Evolutionary conservation across 1,140 invertebrate genomes (phyloP), one percentile per base, ranked within the genome.

Genomic region (Pseudomyrmex concolor): DNA sequence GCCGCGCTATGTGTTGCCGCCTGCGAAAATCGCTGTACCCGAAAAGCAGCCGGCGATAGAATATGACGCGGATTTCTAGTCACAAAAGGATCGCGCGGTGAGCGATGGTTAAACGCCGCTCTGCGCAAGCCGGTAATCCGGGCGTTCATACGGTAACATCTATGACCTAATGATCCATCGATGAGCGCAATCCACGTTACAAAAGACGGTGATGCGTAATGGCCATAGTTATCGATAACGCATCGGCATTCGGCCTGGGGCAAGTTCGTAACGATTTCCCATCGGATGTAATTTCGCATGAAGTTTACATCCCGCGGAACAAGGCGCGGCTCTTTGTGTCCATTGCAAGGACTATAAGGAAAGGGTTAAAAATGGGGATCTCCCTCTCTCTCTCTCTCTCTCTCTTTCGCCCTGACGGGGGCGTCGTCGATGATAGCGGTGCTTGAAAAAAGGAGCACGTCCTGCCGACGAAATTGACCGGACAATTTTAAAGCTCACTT

Each of bases 391-490:
- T 34, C 34, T 34, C 34, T 34, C 34, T 34, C 34, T 34, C 34
- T 43, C 54, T 15, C 50, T 19, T 8, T 9, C 19, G 17, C 9
- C 13, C 15, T 2, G 4, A 12, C 22, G 19, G 22, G 64, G 51
- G 64, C 17, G 19, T 10, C 8, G 71, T 0, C 54, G 73, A 67
- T 63, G 73, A 87, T 78, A 83, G 72, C 62, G 78, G 85, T 89
- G 86, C 91, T 94, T 94, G 88, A 93, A 93, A 94, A 94, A 94
- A 92, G 92, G 88, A 89, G 94, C 94, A 94, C 94, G 94, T 94
- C 80, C 90, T 86, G 67, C 66, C 82, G 64, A 74, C 90, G 91
- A 94, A 94, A 94, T 94, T 94, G 94, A 94, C 93, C 93, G 91
- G 91, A 94, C 92, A 93, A 93, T 94, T 94, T 94, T 93, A 92